A percentile compares a stretch with the other conserved stretches of the same genome.
phyloP scores from a whole-genome alignment of 2,113 vertebrate genomes.

The Dinomys branickii region DNA sequence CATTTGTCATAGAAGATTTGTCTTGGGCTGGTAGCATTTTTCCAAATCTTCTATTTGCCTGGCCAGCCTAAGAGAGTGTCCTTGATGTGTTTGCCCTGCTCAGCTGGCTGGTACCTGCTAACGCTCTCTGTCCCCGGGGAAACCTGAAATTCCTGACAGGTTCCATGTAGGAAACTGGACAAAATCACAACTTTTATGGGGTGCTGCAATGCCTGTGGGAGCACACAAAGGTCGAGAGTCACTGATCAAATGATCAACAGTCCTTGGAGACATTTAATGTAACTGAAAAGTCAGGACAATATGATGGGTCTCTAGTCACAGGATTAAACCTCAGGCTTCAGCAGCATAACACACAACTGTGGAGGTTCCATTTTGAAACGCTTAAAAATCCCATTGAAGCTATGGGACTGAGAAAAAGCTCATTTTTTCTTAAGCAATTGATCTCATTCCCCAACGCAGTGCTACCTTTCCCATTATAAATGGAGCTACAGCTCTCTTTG shows the following conservation, averaged over 20 bases:
- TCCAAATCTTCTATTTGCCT: not conserved
- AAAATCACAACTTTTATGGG: not conserved
- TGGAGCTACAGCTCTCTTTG: slow-evolving; percentile 49
- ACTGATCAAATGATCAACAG: not conserved
- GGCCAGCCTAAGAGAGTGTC: too few species aligned
- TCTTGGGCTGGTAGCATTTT: not conserved
- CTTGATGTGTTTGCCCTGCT: not conserved
- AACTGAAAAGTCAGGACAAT: not conserved
- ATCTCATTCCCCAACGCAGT: not conserved
- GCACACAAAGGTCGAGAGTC: not conserved
- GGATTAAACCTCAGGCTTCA: not conserved
- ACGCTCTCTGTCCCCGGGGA: too few species aligned
- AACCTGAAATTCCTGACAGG: not conserved
- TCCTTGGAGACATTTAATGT: not conserved
- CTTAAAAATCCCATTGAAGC: not conserved
- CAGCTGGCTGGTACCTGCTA: not conserved
- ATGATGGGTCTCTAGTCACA: not conserved
- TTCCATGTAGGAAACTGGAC: not conserved
- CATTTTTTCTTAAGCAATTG: not conserved
- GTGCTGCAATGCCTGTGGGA: fast-evolving
- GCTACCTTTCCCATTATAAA: slow-evolving; percentile 44
- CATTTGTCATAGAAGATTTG: not conserved
- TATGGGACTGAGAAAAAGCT: not conserved
- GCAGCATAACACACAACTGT: fast-evolving
- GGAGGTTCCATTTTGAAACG: not conserved